Base-by-base conservation (phyloP, 2,113 vertebrate genomes). In the Cygnus buccinator region DNA sequence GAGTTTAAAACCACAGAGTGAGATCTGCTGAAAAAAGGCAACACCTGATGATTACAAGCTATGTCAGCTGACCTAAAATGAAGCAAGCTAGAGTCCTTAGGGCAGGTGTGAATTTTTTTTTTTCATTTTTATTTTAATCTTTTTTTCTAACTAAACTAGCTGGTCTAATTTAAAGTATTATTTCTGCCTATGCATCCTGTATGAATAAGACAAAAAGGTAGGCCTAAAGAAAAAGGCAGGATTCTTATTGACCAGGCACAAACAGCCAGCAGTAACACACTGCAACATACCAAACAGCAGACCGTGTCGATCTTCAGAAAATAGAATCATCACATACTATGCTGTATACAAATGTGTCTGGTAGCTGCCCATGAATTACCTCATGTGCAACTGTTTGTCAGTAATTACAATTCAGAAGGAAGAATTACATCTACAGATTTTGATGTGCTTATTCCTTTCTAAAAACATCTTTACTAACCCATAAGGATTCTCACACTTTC, bases 271-370 rank as follows among this genome's bases (percentile, higher is more conserved):
- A 81, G 44, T 9, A 54, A 76, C 46, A 58, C 8, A 21, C 26
- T 37, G 50, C 54, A 61, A 8, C 4, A 0, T 2, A 26, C 3
- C 14, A 31, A 71, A 25, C 46, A 81, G 57, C 28, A 63, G 39
- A 26, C 13, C 14, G 11, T 37, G 29, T 1, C 29, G 62, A 55
- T 19, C 43, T 72, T 37, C 6, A 81, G 20, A 73, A 68, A 86
- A 83, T 0, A 48, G 12, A 73, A 37, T 35, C 0, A 2, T 10
- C 21, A 55, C 37, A 11, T 70, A 20, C 29, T 63, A 2, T 5
- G 10, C 31, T 41, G 28, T 1, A 31, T 0, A 57, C 6, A 76
- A 84, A 35, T 9, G 37, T 1, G 12, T 11, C 39, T 67, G n/a
- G 31, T 0, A 52, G 63, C n/a, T 43, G 19, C 14, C 25, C 65